Conservation (phyloP, 1,140 invertebrate genomes). For the Meloidogyne floridensis region DNA sequence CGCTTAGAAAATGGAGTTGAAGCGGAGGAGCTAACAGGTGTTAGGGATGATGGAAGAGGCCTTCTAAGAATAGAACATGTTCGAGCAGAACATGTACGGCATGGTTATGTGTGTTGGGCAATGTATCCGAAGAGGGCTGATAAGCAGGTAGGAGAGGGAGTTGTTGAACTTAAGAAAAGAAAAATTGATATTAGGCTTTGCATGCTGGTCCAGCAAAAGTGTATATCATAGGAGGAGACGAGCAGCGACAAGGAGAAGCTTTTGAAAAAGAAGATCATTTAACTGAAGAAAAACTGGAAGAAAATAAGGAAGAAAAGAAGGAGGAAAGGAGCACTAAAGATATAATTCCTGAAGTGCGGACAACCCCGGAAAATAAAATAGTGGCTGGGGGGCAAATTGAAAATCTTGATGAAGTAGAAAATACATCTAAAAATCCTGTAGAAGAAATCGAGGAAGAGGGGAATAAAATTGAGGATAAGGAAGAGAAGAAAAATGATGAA, state of each 20-base stretch:
- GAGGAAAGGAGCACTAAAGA: neutral
- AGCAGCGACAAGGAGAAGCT: neutral
- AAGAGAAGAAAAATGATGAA: neutral
- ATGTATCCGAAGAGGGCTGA: slow-evolving; percentile 18
- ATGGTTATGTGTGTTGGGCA: slow-evolving; percentile 28
- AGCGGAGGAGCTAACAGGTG: neutral
- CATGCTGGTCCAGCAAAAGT: neutral
- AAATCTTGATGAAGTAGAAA: neutral
- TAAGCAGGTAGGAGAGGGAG: neutral
- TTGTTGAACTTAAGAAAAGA: neutral
- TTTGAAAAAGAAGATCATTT: neutral
- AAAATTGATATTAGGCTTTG: neutral
- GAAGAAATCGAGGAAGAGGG: neutral
- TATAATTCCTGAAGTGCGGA: neutral
- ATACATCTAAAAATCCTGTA: neutral
- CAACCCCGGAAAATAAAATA: neutral
- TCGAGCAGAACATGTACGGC: slow-evolving; percentile 11
- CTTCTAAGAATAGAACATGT: slow-evolving; percentile 7
- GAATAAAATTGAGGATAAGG: neutral
- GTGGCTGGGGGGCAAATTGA: neutral
- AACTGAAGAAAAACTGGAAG: no score
- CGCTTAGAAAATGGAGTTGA: slow-evolving; percentile 25
- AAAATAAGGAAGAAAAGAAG: neutral
- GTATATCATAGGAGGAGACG: neutral
- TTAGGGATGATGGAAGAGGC: slow-evolving; percentile 18